phyloP scores from a whole-genome alignment of 2,113 vertebrate genomes.

The Blennius ocellaris region DNA sequence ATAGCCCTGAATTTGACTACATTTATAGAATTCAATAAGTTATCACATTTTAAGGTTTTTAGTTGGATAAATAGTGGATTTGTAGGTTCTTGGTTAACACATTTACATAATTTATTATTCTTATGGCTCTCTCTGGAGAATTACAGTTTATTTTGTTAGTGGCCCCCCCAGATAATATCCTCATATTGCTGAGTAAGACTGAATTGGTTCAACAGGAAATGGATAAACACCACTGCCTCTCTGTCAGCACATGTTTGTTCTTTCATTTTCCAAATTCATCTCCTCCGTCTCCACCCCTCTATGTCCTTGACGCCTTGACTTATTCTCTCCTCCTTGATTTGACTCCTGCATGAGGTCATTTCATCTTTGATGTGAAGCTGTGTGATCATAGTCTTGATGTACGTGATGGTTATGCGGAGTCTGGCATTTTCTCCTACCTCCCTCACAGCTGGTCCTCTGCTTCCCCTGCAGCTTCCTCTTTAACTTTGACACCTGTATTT shows the following conservation, averaged over 20 bases:
- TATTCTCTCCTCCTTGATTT: slow-evolving; percentile 50
- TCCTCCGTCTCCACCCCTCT: slow-evolving; percentile 8
- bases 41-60: no score
- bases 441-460: slow-evolving; percentile 46
- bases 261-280: slow-evolving; percentile 24
- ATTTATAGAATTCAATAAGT: no score
- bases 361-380: slow-evolving; percentile 60
- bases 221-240: neutral
- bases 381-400: slow-evolving; percentile 54
- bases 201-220: neutral
- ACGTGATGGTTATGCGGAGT: slow-evolving; percentile 37
- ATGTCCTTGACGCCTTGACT: slow-evolving; percentile 47
- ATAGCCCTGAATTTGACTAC: no score
- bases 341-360: slow-evolving; percentile 58
- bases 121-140: no score
- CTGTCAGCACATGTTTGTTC: neutral
- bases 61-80: no score
- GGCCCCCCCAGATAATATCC: no score
- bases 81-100: no score
- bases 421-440: slow-evolving; percentile 30
- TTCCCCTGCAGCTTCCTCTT: slow-evolving; percentile 40
- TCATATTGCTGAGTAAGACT: no score
- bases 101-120: no score
- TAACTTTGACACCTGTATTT: slow-evolving; percentile 56
- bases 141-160: no score